Evolutionary conservation across 2,888 invertebrate genomes (phyloP).

Genomic region (Drosophila bunnanda): DNA sequence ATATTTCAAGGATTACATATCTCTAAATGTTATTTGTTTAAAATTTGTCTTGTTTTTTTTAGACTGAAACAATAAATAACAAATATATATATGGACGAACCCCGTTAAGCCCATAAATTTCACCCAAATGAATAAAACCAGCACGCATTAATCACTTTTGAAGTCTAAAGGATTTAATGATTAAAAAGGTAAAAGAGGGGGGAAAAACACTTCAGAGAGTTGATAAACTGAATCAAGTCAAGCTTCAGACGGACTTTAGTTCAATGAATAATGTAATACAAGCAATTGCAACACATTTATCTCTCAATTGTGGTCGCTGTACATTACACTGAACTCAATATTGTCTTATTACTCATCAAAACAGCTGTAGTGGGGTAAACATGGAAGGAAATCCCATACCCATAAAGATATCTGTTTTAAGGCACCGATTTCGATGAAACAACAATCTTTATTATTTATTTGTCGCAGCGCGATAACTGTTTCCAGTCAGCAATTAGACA

Average conservation of each 20-base stretch:
- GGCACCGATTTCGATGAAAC: not conserved
- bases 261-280: not conserved
- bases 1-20: too few relatives aligned
- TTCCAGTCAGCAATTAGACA: not conserved
- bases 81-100: not conserved
- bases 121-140: not conserved
- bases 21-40: too few relatives aligned
- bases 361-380: conserved; percentile 4
- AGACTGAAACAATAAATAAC: too few relatives aligned
- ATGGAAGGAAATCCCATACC: conserved; percentile 2
- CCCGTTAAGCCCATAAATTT: not conserved
- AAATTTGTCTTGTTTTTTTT: too few relatives aligned
- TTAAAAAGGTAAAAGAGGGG: too few relatives aligned
- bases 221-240: not conserved
- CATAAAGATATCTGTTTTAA: conserved; percentile 1
- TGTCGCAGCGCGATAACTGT: not conserved
- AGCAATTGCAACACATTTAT: not conserved
- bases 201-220: not conserved
- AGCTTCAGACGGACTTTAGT: not conserved
- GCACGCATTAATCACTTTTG: not conserved
- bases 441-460: conserved; percentile 10
- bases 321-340: not conserved
- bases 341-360: not conserved
- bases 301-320: not conserved
- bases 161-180: not conserved